Percentiles rank a stretch among this genome's conserved stretches.
These are phyloP conservation scores for Pontoporia blainvillei DNA, from an alignment of 2,113 vertebrate genomes.

Conservation along the genomic window DNA sequence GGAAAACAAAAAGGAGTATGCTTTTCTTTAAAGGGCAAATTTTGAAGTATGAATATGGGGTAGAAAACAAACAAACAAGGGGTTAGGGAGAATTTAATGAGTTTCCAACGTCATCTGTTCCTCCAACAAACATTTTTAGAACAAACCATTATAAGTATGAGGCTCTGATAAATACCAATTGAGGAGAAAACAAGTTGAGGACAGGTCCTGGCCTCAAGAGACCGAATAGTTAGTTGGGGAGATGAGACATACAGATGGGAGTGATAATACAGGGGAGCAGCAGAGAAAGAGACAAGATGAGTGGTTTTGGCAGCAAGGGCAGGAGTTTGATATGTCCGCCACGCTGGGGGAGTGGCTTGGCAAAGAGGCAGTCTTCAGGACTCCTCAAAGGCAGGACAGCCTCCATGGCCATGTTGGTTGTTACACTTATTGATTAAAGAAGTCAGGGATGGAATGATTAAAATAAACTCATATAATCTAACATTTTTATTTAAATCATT, in stretches of 20 bases:
- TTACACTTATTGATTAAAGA: neutral
- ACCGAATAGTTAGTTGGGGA: neutral
- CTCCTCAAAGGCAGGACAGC: neutral
- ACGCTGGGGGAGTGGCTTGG: rapidly evolving
- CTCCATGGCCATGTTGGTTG: neutral
- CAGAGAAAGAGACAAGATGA: neutral
- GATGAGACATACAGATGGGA: neutral
- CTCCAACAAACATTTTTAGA: neutral
- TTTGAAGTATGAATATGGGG: neutral
- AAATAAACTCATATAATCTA: neutral
- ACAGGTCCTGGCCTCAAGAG: neutral
- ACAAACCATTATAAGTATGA: neutral
- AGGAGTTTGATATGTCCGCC: rapidly evolving
- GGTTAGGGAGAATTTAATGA: neutral
- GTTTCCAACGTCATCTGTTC: neutral
- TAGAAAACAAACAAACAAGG: neutral
- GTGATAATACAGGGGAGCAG: too few species aligned
- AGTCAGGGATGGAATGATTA: neutral
- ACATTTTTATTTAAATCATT: neutral
- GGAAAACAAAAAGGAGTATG: neutral
- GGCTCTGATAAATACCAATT: neutral
- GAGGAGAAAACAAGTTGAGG: neutral
- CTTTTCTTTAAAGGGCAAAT: neutral
- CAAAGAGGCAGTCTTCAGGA: too few species aligned
- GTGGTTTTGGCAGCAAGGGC: neutral